Evolutionary conservation across 2,888 invertebrate genomes (phyloP), one percentile per base, ranked within the genome.

Genomic region (Lepidocyrtinus sp.): DNA sequence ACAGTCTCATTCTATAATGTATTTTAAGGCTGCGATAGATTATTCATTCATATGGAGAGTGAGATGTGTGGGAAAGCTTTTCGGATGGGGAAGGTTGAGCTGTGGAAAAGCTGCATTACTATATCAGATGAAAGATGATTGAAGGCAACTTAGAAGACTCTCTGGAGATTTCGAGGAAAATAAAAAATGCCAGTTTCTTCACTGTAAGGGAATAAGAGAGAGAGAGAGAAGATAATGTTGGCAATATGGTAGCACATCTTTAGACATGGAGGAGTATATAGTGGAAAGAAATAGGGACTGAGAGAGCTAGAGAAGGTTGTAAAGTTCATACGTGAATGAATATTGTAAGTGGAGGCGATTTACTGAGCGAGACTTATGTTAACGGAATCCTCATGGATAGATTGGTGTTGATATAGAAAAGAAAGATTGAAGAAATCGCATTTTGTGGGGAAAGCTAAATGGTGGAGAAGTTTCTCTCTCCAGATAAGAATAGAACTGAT

Each of bases 81-180:
- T 7, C n/a, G n/a, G n/a, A n/a, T n/a, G n/a, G n/a, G n/a, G n/a
- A n/a, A n/a, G n/a, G n/a, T n/a, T n/a, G n/a, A n/a, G n/a, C n/a
- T n/a, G n/a, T n/a, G n/a, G n/a, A n/a, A n/a, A n/a, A n/a, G n/a
- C n/a, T n/a, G n/a, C n/a, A n/a, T n/a, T n/a, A n/a, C n/a, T 65
- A 77, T 71, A 72, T 72, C 59, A 78, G 73, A 68, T 62, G 72
- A 73, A 73, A 78, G 78, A 78, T 78, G 78, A 78, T 78, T 78
- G 73, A 78, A 78, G 78, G 68, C 50, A 78, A 73, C 50, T 50
- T 50, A 68, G 61, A 67, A 22, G 63, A 62, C 26, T 68, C 78
- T 72, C 78, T 24, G 50, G 78, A 46, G 72, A 73, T 50, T 36
- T 50, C 24, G 22, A 22, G 24, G 21, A 69, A 45, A 68, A 50